Conservation (phyloP, 2,113 vertebrate genomes). For the Protobothrops flavoviridis region DNA sequence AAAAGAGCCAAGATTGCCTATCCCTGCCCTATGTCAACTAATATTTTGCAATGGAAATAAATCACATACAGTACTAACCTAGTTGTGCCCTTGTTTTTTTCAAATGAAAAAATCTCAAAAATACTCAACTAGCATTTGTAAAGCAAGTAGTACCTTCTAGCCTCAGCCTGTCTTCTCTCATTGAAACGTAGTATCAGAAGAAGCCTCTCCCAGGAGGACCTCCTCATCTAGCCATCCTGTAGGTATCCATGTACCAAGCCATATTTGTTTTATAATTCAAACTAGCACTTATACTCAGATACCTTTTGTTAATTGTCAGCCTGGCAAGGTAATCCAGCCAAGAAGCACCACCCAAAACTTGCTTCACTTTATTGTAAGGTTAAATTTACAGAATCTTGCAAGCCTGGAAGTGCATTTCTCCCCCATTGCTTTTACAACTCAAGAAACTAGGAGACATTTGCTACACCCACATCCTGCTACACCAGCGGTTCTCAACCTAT, state of each 20-base stretch:
- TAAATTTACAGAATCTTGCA: not conserved
- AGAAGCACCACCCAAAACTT: not conserved
- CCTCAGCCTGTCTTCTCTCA: too few species aligned
- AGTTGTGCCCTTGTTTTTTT: not conserved
- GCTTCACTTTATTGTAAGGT: not conserved
- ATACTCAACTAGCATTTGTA: not conserved
- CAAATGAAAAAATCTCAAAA: not conserved
- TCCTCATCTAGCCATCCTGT: not conserved
- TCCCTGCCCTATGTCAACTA: not conserved
- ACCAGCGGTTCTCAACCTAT: too few species aligned
- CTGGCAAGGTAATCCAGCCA: not conserved
- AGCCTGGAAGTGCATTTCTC: not conserved
- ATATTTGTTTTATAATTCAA: not conserved
- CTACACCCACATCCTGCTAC: not conserved
- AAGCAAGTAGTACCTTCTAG: not conserved
- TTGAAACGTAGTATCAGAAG: not conserved
- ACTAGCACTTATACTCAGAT: not conserved
- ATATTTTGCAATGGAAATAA: constrained; percentile 26
- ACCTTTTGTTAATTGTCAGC: not conserved
- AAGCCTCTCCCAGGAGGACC: not conserved
- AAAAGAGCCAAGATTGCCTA: too few species aligned
- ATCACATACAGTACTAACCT: not conserved
- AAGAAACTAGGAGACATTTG: not conserved
- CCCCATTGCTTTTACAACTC: not conserved
- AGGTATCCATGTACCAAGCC: not conserved